Conservation (phyloP, 2,113 vertebrate genomes). For the Nettapus auritus region DNA sequence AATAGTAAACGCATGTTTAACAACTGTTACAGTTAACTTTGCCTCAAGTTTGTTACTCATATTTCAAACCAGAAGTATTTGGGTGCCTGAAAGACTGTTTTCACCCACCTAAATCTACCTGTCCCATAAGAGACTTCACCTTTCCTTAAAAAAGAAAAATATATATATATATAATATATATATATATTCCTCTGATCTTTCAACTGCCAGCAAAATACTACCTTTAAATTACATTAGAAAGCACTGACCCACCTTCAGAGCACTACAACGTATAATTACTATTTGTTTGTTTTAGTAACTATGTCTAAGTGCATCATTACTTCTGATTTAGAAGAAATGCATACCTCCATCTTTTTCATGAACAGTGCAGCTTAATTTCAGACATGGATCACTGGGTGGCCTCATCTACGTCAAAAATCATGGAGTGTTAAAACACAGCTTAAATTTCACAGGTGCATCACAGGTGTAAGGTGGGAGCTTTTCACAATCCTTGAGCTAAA, state of each 20-base stretch:
- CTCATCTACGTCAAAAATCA: not conserved
- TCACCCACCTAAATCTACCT: no score
- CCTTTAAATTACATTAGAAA: not conserved
- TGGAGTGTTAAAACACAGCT: accelerated
- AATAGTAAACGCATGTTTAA: not conserved
- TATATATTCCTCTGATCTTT: not conserved
- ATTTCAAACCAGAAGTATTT: not conserved
- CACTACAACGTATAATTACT: not conserved
- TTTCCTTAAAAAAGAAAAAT: not conserved
- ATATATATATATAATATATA: no score
- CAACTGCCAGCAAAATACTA: not conserved
- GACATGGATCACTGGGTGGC: no score
- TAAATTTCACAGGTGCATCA: not conserved
- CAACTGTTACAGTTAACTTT: not conserved
- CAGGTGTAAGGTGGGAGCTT: not conserved
- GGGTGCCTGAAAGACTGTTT: not conserved
- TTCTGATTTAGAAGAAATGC: not conserved
- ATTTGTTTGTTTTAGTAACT: not conserved
- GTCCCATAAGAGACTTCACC: not conserved
- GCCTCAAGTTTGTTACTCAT: not conserved
- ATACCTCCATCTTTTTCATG: not conserved
- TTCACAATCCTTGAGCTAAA: not conserved
- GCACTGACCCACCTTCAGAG: not conserved
- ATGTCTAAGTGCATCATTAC: not conserved
- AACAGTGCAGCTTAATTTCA: no score